Evolutionary conservation across 1,140 invertebrate species (phyloP).

Genomic region (Teleopsis dalmanni): DNA sequence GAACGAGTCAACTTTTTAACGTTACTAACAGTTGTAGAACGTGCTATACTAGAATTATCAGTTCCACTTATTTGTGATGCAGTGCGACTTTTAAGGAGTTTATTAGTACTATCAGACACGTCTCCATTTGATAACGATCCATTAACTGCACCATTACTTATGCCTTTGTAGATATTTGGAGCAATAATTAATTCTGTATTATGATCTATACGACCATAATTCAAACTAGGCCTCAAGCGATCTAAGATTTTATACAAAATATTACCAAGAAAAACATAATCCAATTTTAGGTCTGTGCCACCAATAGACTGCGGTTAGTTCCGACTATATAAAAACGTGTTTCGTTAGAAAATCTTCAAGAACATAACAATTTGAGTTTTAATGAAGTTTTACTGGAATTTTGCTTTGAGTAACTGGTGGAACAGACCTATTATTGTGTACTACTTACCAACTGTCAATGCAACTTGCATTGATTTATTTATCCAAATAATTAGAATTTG

Average conservation of each 20-base stretch:
- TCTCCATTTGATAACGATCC: background rate
- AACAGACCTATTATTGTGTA: too few species aligned
- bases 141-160: conserved; percentile 23
- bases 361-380: too few species aligned
- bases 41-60: background rate
- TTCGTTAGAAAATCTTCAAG: too few species aligned
- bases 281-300: too few species aligned
- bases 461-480: conserved; percentile 46
- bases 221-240: conserved; percentile 31
- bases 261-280: background rate
- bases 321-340: too few species aligned
- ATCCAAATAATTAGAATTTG: conserved; percentile 49
- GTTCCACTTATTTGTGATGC: conserved; percentile 23
- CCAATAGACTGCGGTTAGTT: too few species aligned
- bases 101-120: conserved; percentile 4
- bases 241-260: conserved; percentile 18
- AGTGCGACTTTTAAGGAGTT: conserved; percentile 29
- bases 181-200: conserved; percentile 38
- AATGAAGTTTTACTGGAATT: too few species aligned
- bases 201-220: conserved; percentile 38
- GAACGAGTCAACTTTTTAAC: conserved; percentile 23
- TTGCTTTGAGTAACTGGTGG: too few species aligned
- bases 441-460: conserved; percentile 46
- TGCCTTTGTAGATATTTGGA: conserved; percentile 32
- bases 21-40: conserved; percentile 28